A percentile compares a stretch with the other conserved stretches of the same genome.
Conservation (phyloP, 2,888 invertebrate genomes). For the Tetramorium bicarinatum region DNA sequence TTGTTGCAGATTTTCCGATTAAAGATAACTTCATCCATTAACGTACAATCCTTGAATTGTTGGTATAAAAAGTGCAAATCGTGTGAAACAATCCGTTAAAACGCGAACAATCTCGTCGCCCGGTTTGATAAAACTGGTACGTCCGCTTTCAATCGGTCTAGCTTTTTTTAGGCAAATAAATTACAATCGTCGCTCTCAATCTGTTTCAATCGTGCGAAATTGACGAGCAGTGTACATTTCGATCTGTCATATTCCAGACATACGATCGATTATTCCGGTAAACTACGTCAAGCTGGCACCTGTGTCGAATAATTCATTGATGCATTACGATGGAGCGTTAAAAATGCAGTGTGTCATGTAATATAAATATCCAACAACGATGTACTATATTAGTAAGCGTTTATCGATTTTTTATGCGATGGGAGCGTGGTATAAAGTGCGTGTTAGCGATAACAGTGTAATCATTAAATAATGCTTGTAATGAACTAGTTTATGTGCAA, state of each 20-base stretch:
- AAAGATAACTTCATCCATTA: constrained; percentile 15
- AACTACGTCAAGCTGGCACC: constrained; percentile 63
- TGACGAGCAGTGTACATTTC: constrained; percentile 47
- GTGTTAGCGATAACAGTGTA: not conserved
- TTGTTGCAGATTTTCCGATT: constrained; percentile 11
- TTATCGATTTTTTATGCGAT: constrained; percentile 36
- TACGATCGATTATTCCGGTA: constrained; percentile 46
- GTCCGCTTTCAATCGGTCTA: constrained; percentile 43
- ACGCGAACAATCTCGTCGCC: constrained; percentile 9
- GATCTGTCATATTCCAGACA: constrained; percentile 36
- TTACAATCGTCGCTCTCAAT: constrained; percentile 49
- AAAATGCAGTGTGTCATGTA: constrained; percentile 42
- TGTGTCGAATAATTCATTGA: constrained; percentile 56
- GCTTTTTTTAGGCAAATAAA: constrained; percentile 45
- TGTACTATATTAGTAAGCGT: constrained; percentile 40
- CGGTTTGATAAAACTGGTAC: constrained; percentile 19
- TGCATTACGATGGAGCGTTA: constrained; percentile 33
- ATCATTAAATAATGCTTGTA: constrained; percentile 16
- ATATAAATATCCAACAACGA: constrained; percentile 36
- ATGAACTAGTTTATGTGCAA: not conserved
- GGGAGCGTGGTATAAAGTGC: not conserved
- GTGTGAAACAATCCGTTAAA: constrained; percentile 36
- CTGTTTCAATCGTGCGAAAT: constrained; percentile 51
- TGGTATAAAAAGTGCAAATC: constrained; percentile 32
- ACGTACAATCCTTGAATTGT: constrained; percentile 12